Base-by-base conservation (phyloP, 2,113 vertebrate species). In the Xenotilapia caudafasciata region DNA sequence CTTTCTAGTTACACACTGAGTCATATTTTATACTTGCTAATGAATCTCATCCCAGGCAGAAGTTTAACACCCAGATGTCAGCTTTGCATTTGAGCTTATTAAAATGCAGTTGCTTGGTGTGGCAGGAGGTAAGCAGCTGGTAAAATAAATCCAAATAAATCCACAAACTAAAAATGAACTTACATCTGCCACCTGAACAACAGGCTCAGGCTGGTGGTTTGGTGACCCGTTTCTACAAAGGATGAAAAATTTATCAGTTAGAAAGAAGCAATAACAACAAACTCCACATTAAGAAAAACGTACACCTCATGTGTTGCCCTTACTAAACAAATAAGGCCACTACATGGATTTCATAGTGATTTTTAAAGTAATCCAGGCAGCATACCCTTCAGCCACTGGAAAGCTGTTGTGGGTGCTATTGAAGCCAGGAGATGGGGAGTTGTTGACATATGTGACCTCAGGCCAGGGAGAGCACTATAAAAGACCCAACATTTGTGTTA, bases 391-490 rank as follows among this genome's bases (percentile, higher is more conserved):
- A 3, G 94, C 94, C 7, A 98, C 95, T 65, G 97, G 95, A 90
- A 99, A 99, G 90, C 96, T 98, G 97, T 96, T 98, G 90, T 97
- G 98, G 73, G 98, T 95, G 88, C 96, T 99, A 96, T 96, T 99
- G 93, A 99, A 99, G 79, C 97, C 97, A 6, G 98, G 98, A 58
- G 98, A 98, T 0, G 98, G 98, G 0, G 98, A 97, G 51, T 97
- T 99, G 92, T 94, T 98, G 75, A 99, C 97, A 5, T 99, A 99
- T 0, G 98, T 97, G 81, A 97, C 95, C 94, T 99, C 98, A 1
- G 98, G 98, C 98, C 98, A 99, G 0, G 98, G 98, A 56, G 98
- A 99, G 79, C 98, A 99, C 98, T 99, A 62, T 49, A 88, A 80
- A 54, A 73, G 28, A 86, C 13, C 73, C 45, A 51, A 83, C 21